These are phyloP conservation scores for Liposcelis brunnea DNA, from an alignment of 2,888 invertebrate genomes.

Conservation along the genomic window DNA sequence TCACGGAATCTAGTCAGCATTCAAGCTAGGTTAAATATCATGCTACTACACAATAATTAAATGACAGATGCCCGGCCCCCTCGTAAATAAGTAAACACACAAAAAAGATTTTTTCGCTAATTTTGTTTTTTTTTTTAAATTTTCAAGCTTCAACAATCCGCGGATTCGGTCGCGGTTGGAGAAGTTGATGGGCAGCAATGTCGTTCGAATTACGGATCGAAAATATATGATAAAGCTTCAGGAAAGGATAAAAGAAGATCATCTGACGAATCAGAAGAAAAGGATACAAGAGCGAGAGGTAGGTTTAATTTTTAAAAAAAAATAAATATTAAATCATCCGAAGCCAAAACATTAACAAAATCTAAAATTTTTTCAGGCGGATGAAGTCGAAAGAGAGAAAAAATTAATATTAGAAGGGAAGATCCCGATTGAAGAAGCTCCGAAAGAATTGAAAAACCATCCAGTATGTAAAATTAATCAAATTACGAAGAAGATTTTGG, in stretches of 20 bases:
- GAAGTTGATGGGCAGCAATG: constrained; percentile 49
- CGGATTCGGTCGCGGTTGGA: constrained; percentile 45
- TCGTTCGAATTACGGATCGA: constrained; percentile 47
- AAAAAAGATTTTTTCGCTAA: too few species aligned
- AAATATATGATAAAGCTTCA: constrained; percentile 48
- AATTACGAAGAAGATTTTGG: constrained; percentile 19
- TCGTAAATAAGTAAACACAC: too few species aligned
- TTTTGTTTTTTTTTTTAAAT: neutral
- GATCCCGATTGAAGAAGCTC: constrained; percentile 47
- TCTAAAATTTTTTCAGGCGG: constrained; percentile 27
- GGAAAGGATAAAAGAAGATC: constrained; percentile 42
- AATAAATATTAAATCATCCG: neutral
- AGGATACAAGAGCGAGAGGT: constrained; percentile 45
- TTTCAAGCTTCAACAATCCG: constrained; percentile 41
- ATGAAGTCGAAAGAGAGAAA: constrained; percentile 50
- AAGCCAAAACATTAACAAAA: neutral
- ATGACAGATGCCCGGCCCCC: too few species aligned
- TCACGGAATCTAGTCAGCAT: too few species aligned
- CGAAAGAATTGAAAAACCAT: constrained; percentile 44
- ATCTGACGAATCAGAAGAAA: constrained; percentile 42
- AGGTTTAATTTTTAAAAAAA: constrained; percentile 20
- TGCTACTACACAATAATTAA: too few species aligned
- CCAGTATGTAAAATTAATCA: constrained; percentile 38
- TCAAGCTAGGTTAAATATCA: too few species aligned
- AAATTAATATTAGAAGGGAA: constrained; percentile 46